These are phyloP conservation scores for Microchirus variegatus DNA, from an alignment of 2,797 vertebrate genomes.

Conservation along the genomic window DNA sequence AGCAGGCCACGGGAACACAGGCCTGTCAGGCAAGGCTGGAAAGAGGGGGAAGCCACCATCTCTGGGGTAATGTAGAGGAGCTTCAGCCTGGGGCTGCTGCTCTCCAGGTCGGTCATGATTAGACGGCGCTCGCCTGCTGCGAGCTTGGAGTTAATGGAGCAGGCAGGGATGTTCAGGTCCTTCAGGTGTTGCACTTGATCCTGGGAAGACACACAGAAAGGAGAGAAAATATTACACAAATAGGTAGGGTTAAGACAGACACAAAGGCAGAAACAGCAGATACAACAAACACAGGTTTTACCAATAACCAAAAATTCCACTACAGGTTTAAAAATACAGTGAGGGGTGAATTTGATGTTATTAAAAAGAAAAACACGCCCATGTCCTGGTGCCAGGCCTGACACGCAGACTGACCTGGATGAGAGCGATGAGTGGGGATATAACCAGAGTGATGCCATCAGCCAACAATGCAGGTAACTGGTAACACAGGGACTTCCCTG, in stretches of 20 bases:
- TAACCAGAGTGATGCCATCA: conserved; percentile 91
- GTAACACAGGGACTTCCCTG: conserved; percentile 97
- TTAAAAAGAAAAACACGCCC: too few species aligned
- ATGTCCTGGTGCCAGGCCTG: background rate
- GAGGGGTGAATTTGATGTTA: too few species aligned
- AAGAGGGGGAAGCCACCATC: conserved; percentile 93
- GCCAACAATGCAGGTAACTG: conserved; percentile 94
- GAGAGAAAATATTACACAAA: background rate
- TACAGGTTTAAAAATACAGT: too few species aligned
- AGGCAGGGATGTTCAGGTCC: conserved; percentile 87
- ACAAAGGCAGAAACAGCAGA: too few species aligned
- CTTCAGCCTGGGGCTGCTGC: conserved; percentile 86
- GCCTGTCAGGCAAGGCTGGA: conserved; percentile 87
- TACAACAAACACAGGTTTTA: too few species aligned
- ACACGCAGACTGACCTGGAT: conserved; percentile 88
- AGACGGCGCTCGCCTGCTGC: conserved; percentile 81
- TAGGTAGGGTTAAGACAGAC: too few species aligned
- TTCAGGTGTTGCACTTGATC: conserved; percentile 92
- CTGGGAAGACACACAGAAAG: conserved; percentile 62
- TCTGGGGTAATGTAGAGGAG: conserved; percentile 96
- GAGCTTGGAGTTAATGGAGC: conserved; percentile 94
- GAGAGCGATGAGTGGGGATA: conserved; percentile 96
- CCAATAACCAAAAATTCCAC: too few species aligned
- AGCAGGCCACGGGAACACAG: conserved; percentile 86
- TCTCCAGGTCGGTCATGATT: conserved; percentile 87